Evolutionary conservation across 2,888 invertebrate genomes (phyloP), one percentile per base, ranked within the genome.

Genomic region (Napeogenes inachia): DNA sequence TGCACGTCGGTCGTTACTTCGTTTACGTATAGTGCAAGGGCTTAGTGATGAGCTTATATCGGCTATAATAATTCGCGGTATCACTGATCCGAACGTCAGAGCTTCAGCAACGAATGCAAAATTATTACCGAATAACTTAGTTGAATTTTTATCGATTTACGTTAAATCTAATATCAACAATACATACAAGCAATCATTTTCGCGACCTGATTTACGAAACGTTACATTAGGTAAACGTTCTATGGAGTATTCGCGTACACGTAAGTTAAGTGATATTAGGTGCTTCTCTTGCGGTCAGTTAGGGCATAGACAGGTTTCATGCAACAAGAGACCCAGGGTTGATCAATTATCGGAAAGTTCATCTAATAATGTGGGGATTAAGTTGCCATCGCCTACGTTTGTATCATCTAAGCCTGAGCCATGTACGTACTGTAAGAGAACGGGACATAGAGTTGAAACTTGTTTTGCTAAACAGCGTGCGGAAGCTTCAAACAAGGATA

Each of bases 391-490:
- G 12, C 46, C 46, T 46, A 4, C 13, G n/a, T 46, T 10, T n/a
- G 46, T 46, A 46, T 12, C 46, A 46, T 46, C 46, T n/a, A 46
- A 12, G 46, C 46, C 12, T 12, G 46, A 46, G n/a, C 46, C 60
- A 5, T 64, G 63, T 54, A 8, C 47, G 5, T 63, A 47, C 42
- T 58, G 64, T 38, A 66, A 64, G 57, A 68, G 65, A 21, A 56
- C 57, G 0, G 67, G 68, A 3, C 68, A 70, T 33, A 63, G 50
- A 38, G 33, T 60, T 30, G 67, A 70, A 5, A 59, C 21, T 21
- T 21, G 21, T 45, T 68, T 68, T 63, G 65, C 60, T n/a, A 70
- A 67, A 42, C 35, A 38, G 13, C 59, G 50, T 13, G 58, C 63
- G 1, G 65, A 66, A 38, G 13, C 62, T 2, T 57, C 46, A 12